Base-by-base conservation (phyloP, 2,113 vertebrate species). In the Leucopternis melanops region DNA sequence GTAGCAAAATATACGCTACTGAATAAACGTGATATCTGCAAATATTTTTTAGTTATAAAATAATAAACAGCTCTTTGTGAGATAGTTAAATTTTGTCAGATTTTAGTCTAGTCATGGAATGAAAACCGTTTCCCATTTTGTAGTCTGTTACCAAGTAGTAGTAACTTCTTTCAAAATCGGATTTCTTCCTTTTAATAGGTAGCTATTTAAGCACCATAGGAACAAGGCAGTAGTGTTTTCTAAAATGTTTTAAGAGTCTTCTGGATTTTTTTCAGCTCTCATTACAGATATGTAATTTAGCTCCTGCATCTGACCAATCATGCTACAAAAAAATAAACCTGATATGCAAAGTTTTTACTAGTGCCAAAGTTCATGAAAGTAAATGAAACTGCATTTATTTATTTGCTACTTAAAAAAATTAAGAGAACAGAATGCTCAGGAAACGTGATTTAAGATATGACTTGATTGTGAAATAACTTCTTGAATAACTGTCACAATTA, bases 141-240 rank as follows among this genome's bases (percentile, higher is more conserved):
- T 88, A 94, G 72, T 71, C 67, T 62, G 69, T 67, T 94, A 52
- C 80, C 38, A 78, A 91, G 52, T 81, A 81, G 83, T 63, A 88
- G 72, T 71, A 92, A 88, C 42, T 91, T 86, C 42, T 86, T 91
- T 92, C 69, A 94, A 92, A 95, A 96, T 87, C 55, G 91, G 15
- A 85, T 91, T 92, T 97, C 83, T 92, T 23, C 16, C 47, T 67
- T 91, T 95, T 94, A 91, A 85, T 89, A 91, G 77, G 89, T 91
- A 95, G 86, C 61, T 94, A 63, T 91, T 86, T 92, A 95, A 92
- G 69, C 11, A 2, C 42, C 26, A 52, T 27, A 65, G 81, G 70
- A 97, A 95, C 89, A 95, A 94, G 93, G 77, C 42, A 74, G 73
- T 84, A 96, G 83, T 97, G 93, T 94, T 95, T 95, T 95, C 81